Evolutionary conservation across 1,140 invertebrate genomes (phyloP).

Genomic region (Philotrypesis tridentata): DNA sequence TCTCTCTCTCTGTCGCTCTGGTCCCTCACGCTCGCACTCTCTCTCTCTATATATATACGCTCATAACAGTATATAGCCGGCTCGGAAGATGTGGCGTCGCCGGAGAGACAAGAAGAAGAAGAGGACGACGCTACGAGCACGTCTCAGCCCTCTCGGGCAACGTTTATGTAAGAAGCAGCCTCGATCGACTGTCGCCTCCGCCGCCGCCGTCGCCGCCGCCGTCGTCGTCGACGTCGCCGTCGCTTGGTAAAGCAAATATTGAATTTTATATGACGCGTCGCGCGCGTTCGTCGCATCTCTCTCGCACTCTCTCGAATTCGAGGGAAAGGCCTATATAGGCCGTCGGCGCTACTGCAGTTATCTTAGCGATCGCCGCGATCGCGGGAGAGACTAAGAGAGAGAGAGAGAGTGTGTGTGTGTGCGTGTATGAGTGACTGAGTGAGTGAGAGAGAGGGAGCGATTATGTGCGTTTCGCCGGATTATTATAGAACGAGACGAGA

Average conservation of each 20-base stretch:
- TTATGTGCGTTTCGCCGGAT: background rate
- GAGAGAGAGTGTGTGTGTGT: no score
- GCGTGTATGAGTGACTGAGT: no score
- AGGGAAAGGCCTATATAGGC: constrained; percentile 5
- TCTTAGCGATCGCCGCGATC: background rate
- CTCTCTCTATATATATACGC: no score
- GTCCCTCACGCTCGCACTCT: no score
- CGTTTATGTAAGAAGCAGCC: background rate
- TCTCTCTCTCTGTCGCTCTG: no score
- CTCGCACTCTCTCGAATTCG: background rate
- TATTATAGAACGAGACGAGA: no score
- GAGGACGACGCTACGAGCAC: background rate
- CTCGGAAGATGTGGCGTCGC: background rate
- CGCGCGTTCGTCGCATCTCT: background rate
- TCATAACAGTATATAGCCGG: no score
- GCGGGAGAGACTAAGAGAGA: no score
- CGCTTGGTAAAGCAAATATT: constrained; percentile 19
- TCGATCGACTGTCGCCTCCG: background rate
- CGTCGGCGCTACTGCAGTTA: constrained; percentile 25
- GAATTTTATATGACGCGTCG: constrained; percentile 19
- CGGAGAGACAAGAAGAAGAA: no score
- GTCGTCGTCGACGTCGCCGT: background rate
- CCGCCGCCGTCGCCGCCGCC: background rate
- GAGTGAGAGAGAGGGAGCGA: no score
- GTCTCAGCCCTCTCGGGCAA: background rate